Conservation (phyloP, 2,888 invertebrate species). For the Aphidoletes aphidimyza region DNA sequence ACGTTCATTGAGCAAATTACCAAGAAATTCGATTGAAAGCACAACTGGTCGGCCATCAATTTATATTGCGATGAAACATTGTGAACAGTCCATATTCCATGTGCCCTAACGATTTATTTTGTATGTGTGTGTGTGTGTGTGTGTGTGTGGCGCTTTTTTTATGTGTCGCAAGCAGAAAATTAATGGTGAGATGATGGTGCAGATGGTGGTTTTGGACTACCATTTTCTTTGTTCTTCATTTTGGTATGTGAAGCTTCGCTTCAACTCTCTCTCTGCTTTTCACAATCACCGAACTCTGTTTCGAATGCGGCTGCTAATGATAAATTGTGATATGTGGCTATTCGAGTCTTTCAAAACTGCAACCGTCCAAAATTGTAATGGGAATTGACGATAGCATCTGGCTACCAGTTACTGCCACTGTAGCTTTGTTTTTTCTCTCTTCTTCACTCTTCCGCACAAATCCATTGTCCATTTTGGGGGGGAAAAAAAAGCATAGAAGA, state of each 20-base stretch:
- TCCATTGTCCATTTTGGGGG: no score
- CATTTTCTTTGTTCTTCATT: background rate
- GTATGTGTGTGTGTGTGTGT: background rate
- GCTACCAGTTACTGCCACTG: background rate
- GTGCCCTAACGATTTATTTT: background rate
- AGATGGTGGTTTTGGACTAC: background rate
- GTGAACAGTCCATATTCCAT: background rate
- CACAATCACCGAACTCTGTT: background rate
- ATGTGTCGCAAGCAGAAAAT: background rate
- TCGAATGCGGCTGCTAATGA: conserved; percentile 24
- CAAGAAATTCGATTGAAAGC: background rate
- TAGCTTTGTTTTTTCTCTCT: background rate
- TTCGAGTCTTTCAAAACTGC: background rate
- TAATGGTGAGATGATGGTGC: conserved; percentile 12
- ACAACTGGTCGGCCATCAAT: background rate
- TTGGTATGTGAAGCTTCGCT: background rate
- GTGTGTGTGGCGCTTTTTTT: background rate
- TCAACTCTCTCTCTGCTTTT: background rate
- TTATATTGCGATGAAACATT: background rate
- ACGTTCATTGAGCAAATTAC: background rate
- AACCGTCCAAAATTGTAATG: background rate
- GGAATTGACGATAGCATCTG: conserved; percentile 9
- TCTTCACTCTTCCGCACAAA: no score
- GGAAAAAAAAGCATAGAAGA: background rate
- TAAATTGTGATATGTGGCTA: conserved; percentile 22